Base-by-base conservation (phyloP, 2,797 vertebrate species). In the Margarornis squamiger region DNA sequence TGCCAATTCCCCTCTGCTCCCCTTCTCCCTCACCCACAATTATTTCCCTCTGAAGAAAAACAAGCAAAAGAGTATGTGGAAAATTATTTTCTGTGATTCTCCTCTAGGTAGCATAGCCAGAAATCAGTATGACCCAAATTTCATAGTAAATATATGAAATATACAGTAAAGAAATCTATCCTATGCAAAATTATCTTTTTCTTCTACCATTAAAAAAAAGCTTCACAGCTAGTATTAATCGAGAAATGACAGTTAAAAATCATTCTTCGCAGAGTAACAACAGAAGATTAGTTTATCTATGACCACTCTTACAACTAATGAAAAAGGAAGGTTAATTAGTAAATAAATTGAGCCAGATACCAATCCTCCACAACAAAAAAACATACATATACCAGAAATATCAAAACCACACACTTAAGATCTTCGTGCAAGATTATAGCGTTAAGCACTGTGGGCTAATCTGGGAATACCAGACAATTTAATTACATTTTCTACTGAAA, bases 401-500 rank as follows among this genome's bases (percentile, higher is more conserved):
- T 34, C 54, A 86, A 92, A 91, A 16, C 24, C 46, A 48, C 54
- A 65, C 18, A 78, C 24, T 92, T 84, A 19, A 82, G 38, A 41
- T 79, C 34, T 82, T 85, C 0, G 0, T 74, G 49, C 45, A 54
- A 82, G 80, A 91, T 80, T 67, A 89, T 0, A 93, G 85, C 30
- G 80, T 0, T 3, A 79, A 89, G 55, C 73, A 77, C 21, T 48
- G 74, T 5, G 14, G 52, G 43, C 36, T 86, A 90, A 94, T 75
- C 51, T 41, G 62, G 63, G 29, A 91, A 90, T 2, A 10, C 20
- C 57, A 93, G 62, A 57, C 57, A 90, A 85, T 49, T 93, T 92
- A 88, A 88, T 91, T 81, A 80, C 26, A 80, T 67, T 90, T 90
- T 96, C 77, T 93, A 75, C 58, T 81, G 87, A 94, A 93, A 92